Conservation (phyloP, 2,797 vertebrate genomes). For the Rhinoraja longicauda region DNA sequence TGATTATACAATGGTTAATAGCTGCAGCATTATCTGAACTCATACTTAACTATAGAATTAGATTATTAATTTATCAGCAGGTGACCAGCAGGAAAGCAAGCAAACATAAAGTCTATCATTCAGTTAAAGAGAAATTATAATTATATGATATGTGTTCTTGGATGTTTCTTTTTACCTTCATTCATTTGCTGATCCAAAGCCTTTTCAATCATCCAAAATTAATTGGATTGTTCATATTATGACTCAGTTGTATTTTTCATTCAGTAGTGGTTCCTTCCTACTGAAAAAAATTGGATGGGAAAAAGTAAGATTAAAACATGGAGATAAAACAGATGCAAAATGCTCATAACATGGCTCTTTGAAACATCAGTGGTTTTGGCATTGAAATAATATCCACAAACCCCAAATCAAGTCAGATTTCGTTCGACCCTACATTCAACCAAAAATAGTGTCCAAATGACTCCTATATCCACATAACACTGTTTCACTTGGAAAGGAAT, state of each 20-base stretch:
- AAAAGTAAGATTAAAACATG: not conserved
- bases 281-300: not conserved
- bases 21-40: not conserved
- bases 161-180: not conserved
- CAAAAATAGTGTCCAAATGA: not conserved
- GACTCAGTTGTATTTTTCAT: not conserved
- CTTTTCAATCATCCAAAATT: not conserved
- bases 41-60: not conserved
- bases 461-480: not conserved
- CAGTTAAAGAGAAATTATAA: not conserved
- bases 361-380: not conserved
- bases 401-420: too few species aligned
- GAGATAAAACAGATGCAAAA: not conserved
- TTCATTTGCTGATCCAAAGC: not conserved
- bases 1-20: not conserved
- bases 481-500: not conserved
- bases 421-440: not conserved
- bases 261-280: not conserved
- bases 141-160: not conserved
- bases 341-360: not conserved
- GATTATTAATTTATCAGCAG: not conserved
- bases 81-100: not conserved
- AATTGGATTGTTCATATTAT: not conserved
- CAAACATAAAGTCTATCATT: not conserved
- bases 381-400: not conserved